Percentiles rank a stretch among this genome's conserved stretches.
These are phyloP conservation scores for Platanista minor DNA, from an alignment of 2,113 vertebrate species.

Conservation along the genomic window DNA sequence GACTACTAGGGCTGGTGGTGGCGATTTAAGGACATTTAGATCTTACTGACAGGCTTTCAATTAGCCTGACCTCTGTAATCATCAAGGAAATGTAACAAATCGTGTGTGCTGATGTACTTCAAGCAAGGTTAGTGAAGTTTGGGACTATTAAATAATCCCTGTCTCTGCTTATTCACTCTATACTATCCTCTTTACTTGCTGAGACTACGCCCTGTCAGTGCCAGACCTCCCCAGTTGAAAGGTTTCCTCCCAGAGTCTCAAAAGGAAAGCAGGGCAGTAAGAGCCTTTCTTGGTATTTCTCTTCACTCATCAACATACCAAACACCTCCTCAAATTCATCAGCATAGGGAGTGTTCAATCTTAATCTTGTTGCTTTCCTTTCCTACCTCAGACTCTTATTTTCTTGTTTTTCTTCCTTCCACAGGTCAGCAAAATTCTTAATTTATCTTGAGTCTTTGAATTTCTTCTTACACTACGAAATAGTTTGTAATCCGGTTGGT, in stretches of 20 bases:
- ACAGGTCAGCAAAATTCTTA: background rate
- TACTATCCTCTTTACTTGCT: background rate
- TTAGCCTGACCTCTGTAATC: background rate
- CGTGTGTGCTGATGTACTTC: background rate
- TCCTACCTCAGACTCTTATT: background rate
- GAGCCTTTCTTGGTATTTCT: background rate
- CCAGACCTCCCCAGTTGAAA: background rate
- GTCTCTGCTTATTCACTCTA: background rate
- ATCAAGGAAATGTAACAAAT: background rate
- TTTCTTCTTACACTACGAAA: background rate
- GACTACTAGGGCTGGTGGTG: too few relatives aligned
- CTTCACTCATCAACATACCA: background rate
- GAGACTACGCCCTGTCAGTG: background rate
- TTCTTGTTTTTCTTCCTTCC: background rate
- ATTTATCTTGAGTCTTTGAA: background rate
- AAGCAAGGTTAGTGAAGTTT: background rate
- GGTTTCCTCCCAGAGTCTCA: background rate
- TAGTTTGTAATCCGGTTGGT: background rate
- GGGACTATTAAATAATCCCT: background rate
- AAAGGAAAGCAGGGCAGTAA: background rate
- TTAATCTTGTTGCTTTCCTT: background rate
- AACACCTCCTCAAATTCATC: background rate
- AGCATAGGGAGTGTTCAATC: background rate
- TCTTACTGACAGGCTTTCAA: background rate
- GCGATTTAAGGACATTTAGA: background rate